phyloP scores from a whole-genome alignment of 1,140 invertebrate genomes.

The Euura saliciscinereae region DNA sequence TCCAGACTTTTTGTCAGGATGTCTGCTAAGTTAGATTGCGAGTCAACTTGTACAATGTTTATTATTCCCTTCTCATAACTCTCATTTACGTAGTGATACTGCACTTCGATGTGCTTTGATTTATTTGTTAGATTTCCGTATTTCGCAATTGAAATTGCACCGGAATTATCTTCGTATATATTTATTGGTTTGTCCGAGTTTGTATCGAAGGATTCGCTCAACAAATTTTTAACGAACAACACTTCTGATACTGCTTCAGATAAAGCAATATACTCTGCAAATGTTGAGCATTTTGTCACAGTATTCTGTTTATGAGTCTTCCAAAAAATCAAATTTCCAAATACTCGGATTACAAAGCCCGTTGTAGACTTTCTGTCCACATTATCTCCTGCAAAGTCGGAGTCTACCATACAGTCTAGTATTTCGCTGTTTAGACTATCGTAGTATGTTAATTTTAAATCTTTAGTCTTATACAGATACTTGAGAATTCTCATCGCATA shows the following conservation, averaged over 20 bases:
- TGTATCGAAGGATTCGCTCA: conserved; percentile 23
- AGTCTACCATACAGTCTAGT: too few species aligned
- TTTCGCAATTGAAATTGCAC: conserved; percentile 28
- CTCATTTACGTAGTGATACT: too few species aligned
- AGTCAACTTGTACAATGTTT: conserved; percentile 15
- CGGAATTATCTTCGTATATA: conserved; percentile 30
- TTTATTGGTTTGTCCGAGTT: too few species aligned
- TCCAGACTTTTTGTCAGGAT: conserved; percentile 22
- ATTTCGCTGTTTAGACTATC: conserved; percentile 25
- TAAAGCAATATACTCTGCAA: conserved; percentile 37
- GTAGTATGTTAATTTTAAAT: conserved; percentile 16
- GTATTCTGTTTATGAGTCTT: conserved; percentile 29
- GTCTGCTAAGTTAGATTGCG: conserved; percentile 20
- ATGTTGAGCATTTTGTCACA: too few species aligned
- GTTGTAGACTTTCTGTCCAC: too few species aligned
- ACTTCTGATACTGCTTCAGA: conserved; percentile 31
- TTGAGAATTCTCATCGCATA: conserved; percentile 42
- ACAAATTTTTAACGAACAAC: conserved; percentile 18
- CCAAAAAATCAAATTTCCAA: conserved; percentile 37
- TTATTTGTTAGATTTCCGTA: conserved; percentile 29
- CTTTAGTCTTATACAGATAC: conserved; percentile 47
- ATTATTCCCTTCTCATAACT: conserved; percentile 10
- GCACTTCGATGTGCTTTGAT: conserved; percentile 22
- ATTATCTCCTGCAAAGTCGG: conserved; percentile 48
- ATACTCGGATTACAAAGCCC: conserved; percentile 42